phyloP scores from a whole-genome alignment of 2,113 vertebrate species.

The Dipodomys stephensi region DNA sequence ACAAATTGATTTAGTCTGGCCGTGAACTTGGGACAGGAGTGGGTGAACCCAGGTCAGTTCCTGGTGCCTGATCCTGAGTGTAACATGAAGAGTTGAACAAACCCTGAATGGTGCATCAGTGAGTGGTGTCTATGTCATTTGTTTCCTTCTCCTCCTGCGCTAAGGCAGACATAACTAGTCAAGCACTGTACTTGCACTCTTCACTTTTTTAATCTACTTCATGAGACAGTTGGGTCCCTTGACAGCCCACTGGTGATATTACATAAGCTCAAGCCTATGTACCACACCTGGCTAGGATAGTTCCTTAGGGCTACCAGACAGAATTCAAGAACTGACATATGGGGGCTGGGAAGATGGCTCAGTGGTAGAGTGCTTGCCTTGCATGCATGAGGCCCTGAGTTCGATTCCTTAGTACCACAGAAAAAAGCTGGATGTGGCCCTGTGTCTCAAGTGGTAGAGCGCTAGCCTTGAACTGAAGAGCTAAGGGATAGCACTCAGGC shows the following conservation, averaged over 20 bases:
- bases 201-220: neutral
- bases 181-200: neutral
- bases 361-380: no score
- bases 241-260: neutral
- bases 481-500: no score
- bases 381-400: no score
- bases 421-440: no score
- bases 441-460: no score
- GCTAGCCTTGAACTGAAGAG: no score
- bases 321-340: neutral
- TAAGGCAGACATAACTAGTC: constrained; percentile 43
- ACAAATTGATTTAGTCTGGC: neutral
- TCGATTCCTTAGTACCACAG: no score
- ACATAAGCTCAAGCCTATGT: neutral
- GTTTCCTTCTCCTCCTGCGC: neutral
- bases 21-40: neutral
- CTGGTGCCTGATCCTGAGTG: neutral
- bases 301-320: neutral
- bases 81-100: constrained; percentile 11
- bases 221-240: neutral
- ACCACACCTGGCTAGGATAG: neutral
- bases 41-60: neutral
- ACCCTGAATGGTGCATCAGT: neutral
- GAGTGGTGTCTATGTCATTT: neutral
- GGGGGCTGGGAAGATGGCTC: no score